Percentiles rank a stretch among this genome's conserved stretches.
These are phyloP conservation scores for Rissa tridactyla DNA, from an alignment of 2,113 vertebrate species.

Conservation along the genomic window DNA sequence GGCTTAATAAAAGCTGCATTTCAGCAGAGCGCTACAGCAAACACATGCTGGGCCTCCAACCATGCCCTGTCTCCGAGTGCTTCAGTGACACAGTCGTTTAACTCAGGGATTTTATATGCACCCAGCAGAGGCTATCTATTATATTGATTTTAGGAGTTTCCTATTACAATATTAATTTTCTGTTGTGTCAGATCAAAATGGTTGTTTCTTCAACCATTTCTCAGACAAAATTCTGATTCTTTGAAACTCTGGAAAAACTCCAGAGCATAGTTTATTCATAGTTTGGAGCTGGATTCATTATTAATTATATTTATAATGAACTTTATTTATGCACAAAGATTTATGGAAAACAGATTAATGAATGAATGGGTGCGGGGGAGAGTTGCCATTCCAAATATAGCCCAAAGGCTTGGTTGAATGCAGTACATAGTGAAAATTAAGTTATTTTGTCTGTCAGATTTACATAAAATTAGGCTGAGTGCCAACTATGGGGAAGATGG, in stretches of 20 bases:
- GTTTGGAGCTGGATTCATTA: neutral
- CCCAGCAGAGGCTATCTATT: constrained; percentile 23
- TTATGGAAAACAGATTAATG: constrained; percentile 32
- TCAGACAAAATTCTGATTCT: constrained; percentile 1
- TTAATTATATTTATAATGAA: constrained; percentile 48
- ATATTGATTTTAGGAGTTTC: constrained; percentile 48
- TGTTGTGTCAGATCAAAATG: constrained; percentile 12
- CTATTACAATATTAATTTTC: constrained; percentile 43
- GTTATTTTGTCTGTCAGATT: constrained; percentile 19
- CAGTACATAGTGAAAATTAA: neutral
- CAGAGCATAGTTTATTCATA: constrained; percentile 23
- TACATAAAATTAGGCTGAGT: constrained; percentile 14
- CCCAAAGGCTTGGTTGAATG: neutral
- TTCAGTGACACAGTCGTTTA: constrained; percentile 30
- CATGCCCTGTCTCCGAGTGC: neutral
- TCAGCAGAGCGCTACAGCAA: neutral
- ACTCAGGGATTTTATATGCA: constrained; percentile 28
- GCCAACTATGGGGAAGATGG: neutral
- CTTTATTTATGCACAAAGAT: constrained; percentile 30
- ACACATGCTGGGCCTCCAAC: constrained; percentile 31
- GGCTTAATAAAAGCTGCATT: constrained; percentile 51
- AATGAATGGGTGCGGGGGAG: neutral
- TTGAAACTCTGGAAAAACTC: neutral
- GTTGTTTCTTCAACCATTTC: neutral
- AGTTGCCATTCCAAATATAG: neutral